These are phyloP conservation scores for Phylloscopus trochiloides DNA, from an alignment of 2,113 vertebrate species.

Conservation along the genomic window DNA sequence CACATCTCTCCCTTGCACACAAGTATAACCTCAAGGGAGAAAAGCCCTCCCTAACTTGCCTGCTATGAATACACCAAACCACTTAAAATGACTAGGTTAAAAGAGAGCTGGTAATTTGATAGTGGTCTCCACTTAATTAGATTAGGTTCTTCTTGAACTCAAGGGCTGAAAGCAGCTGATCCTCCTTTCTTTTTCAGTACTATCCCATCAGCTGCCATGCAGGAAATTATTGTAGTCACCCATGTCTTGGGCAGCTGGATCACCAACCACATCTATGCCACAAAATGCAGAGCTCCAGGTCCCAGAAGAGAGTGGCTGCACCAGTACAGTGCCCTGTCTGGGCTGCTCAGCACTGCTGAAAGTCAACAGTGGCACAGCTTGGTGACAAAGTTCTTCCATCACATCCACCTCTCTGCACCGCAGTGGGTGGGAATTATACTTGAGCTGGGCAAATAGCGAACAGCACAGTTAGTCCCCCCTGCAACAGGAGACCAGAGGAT, in stretches of 20 bases:
- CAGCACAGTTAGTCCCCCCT: neutral
- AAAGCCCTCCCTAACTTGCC: neutral
- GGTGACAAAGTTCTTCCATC: neutral
- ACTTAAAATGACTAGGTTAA: conserved; percentile 29
- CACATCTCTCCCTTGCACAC: neutral
- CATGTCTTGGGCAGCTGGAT: neutral
- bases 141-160: conserved; percentile 42
- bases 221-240: neutral
- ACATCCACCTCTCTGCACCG: neutral
- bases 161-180: neutral
- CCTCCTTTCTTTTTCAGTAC: neutral
- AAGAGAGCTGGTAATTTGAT: conserved; percentile 55
- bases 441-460: neutral
- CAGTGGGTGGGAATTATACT: neutral
- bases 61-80: conserved; percentile 55
- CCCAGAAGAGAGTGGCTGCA: neutral
- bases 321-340: neutral
- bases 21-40: neutral
- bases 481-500: neutral
- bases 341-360: neutral
- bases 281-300: neutral
- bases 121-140: conserved; percentile 60
- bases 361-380: neutral
- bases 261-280: neutral
- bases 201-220: neutral